These are phyloP conservation scores for Hypsopygia costalis DNA, from an alignment of 2,888 invertebrate genomes.

Conservation along the genomic window DNA sequence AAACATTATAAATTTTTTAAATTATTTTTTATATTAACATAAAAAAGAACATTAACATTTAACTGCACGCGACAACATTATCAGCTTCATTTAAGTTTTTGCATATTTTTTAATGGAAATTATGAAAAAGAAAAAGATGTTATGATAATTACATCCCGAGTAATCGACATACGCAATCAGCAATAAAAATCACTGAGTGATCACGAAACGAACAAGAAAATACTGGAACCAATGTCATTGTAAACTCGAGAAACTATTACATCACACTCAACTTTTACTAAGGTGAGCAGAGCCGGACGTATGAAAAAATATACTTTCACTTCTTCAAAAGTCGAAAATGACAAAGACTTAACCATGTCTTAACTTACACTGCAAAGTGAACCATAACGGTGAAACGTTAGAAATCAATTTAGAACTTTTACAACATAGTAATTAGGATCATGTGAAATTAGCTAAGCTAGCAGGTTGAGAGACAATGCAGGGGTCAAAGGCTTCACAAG, in stretches of 20 bases:
- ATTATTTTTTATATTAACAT: no score
- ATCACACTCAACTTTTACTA: slow-evolving; percentile 71
- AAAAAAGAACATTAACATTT: no score
- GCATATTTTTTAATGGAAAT: no score
- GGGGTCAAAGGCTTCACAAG: slow-evolving; percentile 57
- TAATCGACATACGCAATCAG: slow-evolving; percentile 2
- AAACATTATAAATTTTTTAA: no score
- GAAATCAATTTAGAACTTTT: slow-evolving; percentile 17
- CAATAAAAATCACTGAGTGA: slow-evolving; percentile 6
- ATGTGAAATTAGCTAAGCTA: slow-evolving; percentile 12
- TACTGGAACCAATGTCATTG: slow-evolving; percentile 26
- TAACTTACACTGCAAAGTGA: slow-evolving; percentile 19
- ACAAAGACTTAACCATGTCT: slow-evolving; percentile 17
- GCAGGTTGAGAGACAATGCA: slow-evolving; percentile 51
- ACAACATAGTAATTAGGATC: slow-evolving; percentile 14
- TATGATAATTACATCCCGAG: neutral
- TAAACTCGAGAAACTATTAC: slow-evolving; percentile 55
- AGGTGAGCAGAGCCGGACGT: slow-evolving; percentile 61
- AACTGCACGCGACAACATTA: no score
- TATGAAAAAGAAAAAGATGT: neutral
- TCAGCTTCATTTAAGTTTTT: no score
- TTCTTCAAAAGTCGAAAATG: slow-evolving; percentile 39
- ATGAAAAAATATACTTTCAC: slow-evolving; percentile 70
- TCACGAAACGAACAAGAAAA: slow-evolving; percentile 23
- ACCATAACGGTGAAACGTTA: slow-evolving; percentile 16